Conservation (phyloP, 2,797 vertebrate species). For the Lemur catta region DNA sequence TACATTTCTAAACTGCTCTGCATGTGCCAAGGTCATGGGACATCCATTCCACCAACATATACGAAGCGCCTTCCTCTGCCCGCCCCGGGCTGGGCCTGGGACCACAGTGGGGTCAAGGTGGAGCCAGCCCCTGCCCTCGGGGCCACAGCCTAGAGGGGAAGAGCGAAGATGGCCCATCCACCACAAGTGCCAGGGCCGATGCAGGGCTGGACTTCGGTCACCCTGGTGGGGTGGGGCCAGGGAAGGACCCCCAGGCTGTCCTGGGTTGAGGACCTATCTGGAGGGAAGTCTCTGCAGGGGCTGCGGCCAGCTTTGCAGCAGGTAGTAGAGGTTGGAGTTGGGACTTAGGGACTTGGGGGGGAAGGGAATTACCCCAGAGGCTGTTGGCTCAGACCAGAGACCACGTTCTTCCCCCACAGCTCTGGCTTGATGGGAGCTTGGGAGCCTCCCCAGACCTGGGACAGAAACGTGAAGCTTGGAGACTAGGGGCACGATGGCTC, state of each 20-base stretch:
- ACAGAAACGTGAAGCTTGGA: neutral
- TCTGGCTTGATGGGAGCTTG: neutral
- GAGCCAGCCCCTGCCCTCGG: neutral
- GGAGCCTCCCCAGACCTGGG: neutral
- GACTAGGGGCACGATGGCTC: neutral
- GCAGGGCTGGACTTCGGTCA: neutral
- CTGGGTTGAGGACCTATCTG: fast-evolving
- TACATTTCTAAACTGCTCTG: neutral
- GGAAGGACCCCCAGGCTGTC: too few species aligned
- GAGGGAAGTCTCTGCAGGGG: too few species aligned
- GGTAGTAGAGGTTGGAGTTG: neutral
- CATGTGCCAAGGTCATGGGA: neutral
- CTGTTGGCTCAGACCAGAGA: neutral
- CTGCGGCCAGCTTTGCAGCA: neutral
- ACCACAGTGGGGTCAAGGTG: fast-evolving
- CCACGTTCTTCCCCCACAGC: fast-evolving
- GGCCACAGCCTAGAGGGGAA: neutral
- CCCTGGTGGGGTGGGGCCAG: neutral
- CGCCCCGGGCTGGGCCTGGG: neutral
- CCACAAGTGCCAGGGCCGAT: too few species aligned
- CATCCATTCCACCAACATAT: neutral
- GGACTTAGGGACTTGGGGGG: neutral
- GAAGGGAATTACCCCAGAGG: neutral
- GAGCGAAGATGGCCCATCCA: too few species aligned
- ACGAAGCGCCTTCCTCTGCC: neutral